phyloP scores from a whole-genome alignment of 2,888 invertebrate species.

The Lepidochrysops patricia region DNA sequence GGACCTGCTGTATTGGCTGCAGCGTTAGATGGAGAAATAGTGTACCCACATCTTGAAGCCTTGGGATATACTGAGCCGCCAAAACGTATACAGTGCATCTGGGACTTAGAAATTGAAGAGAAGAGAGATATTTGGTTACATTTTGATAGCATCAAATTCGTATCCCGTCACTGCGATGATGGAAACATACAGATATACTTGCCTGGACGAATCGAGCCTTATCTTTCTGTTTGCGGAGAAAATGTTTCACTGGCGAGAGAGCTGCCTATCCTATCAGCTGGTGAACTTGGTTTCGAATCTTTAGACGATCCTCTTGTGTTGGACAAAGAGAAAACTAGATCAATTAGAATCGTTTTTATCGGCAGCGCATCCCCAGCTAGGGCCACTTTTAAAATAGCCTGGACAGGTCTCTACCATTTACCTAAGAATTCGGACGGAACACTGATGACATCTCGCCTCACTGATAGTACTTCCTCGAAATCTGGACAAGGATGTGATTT shows the following conservation, averaged over 20 bases:
- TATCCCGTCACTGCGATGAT: constrained; percentile 88
- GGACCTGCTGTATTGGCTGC: constrained; percentile 88
- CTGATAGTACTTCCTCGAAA: constrained; percentile 68
- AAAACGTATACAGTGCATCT: constrained; percentile 83
- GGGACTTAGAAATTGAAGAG: constrained; percentile 87
- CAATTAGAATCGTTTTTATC: constrained; percentile 81
- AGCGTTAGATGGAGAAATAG: constrained; percentile 88
- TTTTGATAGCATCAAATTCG: constrained; percentile 89
- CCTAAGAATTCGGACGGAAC: constrained; percentile 89
- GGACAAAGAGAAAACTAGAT: constrained; percentile 76
- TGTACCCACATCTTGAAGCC: constrained; percentile 89
- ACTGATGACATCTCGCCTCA: constrained; percentile 83
- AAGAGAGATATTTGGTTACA: constrained; percentile 91
- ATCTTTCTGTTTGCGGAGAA: constrained; percentile 88
- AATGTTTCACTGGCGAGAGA: constrained; percentile 88
- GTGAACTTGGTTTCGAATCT: constrained; percentile 80
- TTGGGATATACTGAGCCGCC: constrained; percentile 80
- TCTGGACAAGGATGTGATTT: constrained; percentile 82
- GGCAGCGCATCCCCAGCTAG: constrained; percentile 86
- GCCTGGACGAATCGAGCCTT: constrained; percentile 82
- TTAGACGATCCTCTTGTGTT: constrained; percentile 70
- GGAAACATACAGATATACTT: constrained; percentile 89
- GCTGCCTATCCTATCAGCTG: constrained; percentile 85
- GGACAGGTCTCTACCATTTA: constrained; percentile 91
- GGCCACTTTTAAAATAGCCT: constrained; percentile 90